A percentile compares a stretch with the other conserved stretches of the same genome.
phyloP scores from a whole-genome alignment of 1,140 invertebrate genomes.

The Orussus abietinus region DNA sequence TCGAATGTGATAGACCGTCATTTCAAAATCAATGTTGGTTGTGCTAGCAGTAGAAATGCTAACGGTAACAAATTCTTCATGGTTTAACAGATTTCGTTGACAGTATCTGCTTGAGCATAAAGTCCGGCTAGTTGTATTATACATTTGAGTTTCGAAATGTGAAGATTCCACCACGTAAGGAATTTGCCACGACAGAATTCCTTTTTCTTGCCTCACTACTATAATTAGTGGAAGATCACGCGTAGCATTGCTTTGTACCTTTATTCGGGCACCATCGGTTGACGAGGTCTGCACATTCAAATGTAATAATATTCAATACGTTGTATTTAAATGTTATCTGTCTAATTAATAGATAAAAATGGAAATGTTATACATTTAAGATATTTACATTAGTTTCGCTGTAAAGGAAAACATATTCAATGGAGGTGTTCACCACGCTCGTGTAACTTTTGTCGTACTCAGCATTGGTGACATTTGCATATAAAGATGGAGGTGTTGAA shows the following conservation, averaged over 20 bases:
- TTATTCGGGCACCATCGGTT: too few species aligned
- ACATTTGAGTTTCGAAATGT: constrained; percentile 26
- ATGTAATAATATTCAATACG: constrained; percentile 9
- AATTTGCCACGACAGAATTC: constrained; percentile 59
- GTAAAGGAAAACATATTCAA: constrained; percentile 39
- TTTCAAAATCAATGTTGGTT: constrained; percentile 38
- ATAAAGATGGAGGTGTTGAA: constrained; percentile 4
- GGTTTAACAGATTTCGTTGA: constrained; percentile 15
- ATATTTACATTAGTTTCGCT: constrained; percentile 22
- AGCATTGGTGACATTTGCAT: background rate
- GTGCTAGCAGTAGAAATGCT: constrained; percentile 53
- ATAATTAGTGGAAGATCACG: constrained; percentile 52
- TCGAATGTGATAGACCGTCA: constrained; percentile 39
- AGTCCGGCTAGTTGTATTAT: constrained; percentile 52
- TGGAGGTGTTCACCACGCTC: constrained; percentile 18
- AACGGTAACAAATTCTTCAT: constrained; percentile 46
- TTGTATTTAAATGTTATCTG: background rate
- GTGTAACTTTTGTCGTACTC: constrained; percentile 1
- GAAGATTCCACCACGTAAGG: constrained; percentile 51
- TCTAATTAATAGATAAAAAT: background rate
- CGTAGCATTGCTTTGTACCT: constrained; percentile 44
- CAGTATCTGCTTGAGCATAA: constrained; percentile 53
- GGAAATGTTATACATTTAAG: background rate
- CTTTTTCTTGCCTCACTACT: constrained; percentile 56
- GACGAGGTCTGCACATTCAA: constrained; percentile 39